Conservation (phyloP, 1,140 invertebrate genomes). For the Harlomillsia oculata region DNA sequence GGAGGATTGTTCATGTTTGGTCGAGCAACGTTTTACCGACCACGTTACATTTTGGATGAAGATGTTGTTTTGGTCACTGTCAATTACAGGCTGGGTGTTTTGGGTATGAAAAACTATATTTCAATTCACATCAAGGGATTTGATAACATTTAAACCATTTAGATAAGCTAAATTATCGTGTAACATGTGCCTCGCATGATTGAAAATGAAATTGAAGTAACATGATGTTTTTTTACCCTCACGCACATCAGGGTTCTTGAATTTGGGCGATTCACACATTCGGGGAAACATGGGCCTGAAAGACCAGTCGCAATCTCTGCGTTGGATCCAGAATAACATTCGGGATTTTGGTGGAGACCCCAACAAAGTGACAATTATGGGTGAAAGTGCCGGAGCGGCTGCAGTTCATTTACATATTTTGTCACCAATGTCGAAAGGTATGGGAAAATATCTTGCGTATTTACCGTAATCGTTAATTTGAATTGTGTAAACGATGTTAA, state of each 20-base stretch:
- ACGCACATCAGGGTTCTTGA: not conserved
- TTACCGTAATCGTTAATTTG: not conserved
- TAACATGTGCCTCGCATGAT: not conserved
- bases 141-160: not conserved
- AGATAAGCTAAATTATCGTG: not conserved
- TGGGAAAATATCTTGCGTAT: not conserved
- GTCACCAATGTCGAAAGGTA: conserved; percentile 32
- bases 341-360: conserved; percentile 5
- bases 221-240: not conserved
- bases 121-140: not conserved
- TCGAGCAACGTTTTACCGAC: conserved; percentile 37
- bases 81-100: conserved; percentile 48
- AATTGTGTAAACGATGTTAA: not conserved
- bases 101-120: too few species aligned
- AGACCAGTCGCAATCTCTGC: not conserved
- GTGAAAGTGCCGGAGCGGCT: conserved; percentile 37
- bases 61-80: conserved; percentile 49
- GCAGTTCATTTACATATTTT: conserved; percentile 32
- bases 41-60: conserved; percentile 39
- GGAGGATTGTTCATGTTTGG: conserved; percentile 40
- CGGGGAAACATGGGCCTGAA: conserved; percentile 2
- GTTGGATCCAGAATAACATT: conserved; percentile 37
- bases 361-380: not conserved
- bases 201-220: not conserved
- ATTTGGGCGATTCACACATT: not conserved